Conservation (phyloP, 2,797 vertebrate genomes). For the Falco naumanni region DNA sequence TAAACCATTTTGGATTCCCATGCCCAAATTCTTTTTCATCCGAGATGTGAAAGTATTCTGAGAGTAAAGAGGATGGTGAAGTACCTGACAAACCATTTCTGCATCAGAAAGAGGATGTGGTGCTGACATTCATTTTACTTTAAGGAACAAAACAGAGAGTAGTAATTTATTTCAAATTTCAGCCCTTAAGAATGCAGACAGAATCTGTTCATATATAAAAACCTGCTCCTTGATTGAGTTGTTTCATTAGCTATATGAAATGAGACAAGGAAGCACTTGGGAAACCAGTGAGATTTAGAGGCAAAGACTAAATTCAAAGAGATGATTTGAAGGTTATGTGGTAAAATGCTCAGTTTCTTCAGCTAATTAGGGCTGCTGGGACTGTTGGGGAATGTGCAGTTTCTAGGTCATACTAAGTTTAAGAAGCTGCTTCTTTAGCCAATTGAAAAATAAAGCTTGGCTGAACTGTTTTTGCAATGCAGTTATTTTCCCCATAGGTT, state of each 20-base stretch:
- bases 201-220: slow-evolving; percentile 53
- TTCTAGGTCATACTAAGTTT: slow-evolving; percentile 77
- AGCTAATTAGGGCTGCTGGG: slow-evolving; percentile 79
- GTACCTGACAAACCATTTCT: background rate
- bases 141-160: background rate
- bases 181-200: slow-evolving; percentile 16
- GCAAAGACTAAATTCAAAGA: slow-evolving; percentile 74
- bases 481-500: background rate
- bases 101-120: background rate
- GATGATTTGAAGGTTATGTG: slow-evolving; percentile 77
- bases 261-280: slow-evolving; percentile 75
- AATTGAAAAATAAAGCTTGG: slow-evolving; percentile 62
- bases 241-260: slow-evolving; percentile 78
- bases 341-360: slow-evolving; percentile 71
- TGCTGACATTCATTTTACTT: background rate
- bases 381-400: slow-evolving; percentile 66
- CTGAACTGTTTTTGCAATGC: slow-evolving; percentile 55
- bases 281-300: slow-evolving; percentile 70
- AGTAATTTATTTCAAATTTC: slow-evolving; percentile 38
- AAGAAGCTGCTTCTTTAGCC: slow-evolving; percentile 50
- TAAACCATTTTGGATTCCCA: background rate
- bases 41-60: background rate
- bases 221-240: slow-evolving; percentile 75
- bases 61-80: background rate
- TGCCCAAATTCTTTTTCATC: background rate